Base-by-base conservation (phyloP, 1,140 invertebrate genomes). In the Leptopilina boulardi region DNA sequence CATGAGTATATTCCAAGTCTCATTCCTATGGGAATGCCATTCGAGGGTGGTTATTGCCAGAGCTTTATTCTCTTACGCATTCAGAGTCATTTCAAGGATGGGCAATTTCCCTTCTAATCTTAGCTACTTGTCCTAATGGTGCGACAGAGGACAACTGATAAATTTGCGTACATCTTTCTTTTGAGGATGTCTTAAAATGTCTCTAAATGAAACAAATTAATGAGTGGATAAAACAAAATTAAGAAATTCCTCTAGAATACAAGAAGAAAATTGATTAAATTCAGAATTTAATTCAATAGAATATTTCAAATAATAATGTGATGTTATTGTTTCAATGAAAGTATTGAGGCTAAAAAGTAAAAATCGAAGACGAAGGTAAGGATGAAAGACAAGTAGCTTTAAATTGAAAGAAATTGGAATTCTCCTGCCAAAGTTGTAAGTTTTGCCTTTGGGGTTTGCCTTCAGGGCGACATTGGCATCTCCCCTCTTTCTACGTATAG, bases 341-440 rank as follows among this genome's bases (percentile, higher is more conserved):
- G 80, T 66, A 59, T 59, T 59, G 26, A 26, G 56, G 13, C 59
- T 23, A 30, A 5, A 23, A 26, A 15, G 11, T 15, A 30, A 0
- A 11, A 66, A 30, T 66, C 59, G 59, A 66, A 66, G 59, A 66
- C 59, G 59, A 66, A 74, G 51, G 54, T 74, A 74, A 72, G 73
- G 77, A n/a, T n/a, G n/a, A n/a, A 85, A 88, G 85, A 87, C 86
- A 86, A 87, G 86, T 84, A 86, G 83, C 78, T 79, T 85, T 85
- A 87, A 87, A 87, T 87, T 85, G 86, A 86, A 85, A 84, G 85
- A 86, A 87, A 87, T 87, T 87, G 86, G 82, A 87, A 87, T 87
- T 87, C 85, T 87, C 82, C 83, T 83, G 84, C 80, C 82, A 85
- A 86, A 87, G 79, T 87, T 83, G 82, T 80, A 77, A 80, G 81